Evolutionary conservation across 2,113 vertebrate species (phyloP).

Genomic region (Donacobius atricapilla): DNA sequence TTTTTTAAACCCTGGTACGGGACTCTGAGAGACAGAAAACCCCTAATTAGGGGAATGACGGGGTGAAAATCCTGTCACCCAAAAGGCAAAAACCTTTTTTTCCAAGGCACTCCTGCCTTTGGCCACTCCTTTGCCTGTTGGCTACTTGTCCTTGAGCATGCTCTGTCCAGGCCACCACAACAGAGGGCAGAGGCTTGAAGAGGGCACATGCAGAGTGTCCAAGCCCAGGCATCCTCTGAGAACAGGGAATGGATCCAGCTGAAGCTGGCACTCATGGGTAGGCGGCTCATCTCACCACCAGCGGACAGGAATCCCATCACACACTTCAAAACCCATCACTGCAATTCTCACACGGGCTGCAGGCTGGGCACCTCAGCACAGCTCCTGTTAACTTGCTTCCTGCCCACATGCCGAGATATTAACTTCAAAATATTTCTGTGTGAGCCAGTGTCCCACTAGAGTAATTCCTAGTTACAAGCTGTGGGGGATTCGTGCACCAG

Average conservation of each 20-base stretch:
- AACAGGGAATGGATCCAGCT: not conserved
- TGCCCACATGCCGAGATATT: not conserved
- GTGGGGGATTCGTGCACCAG: not conserved
- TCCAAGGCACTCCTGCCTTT: not conserved
- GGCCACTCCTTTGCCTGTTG: not conserved
- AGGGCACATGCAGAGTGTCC: not conserved
- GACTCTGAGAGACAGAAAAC: no score
- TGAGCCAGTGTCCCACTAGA: not conserved
- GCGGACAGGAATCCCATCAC: not conserved
- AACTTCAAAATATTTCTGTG: not conserved
- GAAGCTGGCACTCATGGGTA: not conserved
- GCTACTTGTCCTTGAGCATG: not conserved
- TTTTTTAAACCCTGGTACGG: no score
- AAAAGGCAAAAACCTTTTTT: not conserved
- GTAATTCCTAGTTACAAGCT: not conserved
- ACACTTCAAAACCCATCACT: not conserved
- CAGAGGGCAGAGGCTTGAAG: not conserved
- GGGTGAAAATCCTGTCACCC: no score
- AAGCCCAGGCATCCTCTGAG: not conserved
- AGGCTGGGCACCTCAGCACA: not conserved
- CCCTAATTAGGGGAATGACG: no score
- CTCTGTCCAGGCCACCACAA: not conserved
- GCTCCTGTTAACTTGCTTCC: not conserved
- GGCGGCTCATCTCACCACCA: not conserved
- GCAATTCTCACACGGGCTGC: not conserved